Base-by-base conservation (phyloP, 1,140 invertebrate species). In the Apis dorsata region DNA sequence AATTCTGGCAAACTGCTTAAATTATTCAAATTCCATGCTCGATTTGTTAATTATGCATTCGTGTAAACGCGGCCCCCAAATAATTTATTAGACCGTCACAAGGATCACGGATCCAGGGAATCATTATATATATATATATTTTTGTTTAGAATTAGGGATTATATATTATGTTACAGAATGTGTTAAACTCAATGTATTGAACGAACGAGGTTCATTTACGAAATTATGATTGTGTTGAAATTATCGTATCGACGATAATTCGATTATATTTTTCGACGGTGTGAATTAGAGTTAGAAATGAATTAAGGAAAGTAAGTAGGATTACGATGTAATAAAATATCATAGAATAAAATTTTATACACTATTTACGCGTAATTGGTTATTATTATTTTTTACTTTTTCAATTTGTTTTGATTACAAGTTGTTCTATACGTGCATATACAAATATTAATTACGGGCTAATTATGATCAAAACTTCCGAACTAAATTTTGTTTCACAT, bases 41-140 rank as follows among this genome's bases (percentile, higher is more conserved):
- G 34, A 83, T 79, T 79, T 78, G 81, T 83, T 83, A 78, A 78
- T 75, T 69, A 77, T 69, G 80, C 55, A 82, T 68, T 76, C 63
- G 63, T 69, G 73, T 76, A 82, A 82, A 69, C 80, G 65, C 5
- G 10, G 21, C 15, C 21, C 17, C 13, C 19, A 57, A 44, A 77
- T 77, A 69, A 75, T 82, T 82, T 70, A 77, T 82, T 77, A 60
- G 65, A 77, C 49, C 49, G 63, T 34, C 62, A 19, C 49, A 0
- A 24, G 49, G 28, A 44, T 19, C 10, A 24, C 13, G 24, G 7
- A 8, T 12, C 9, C 15, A 2, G n/a, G 49, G 57, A 59, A 59
- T 34, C 53, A 73, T 74, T 74, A 74, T 44, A 7, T 24, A 24
- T 24, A 24, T 24, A 24, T 24, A 24, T 24, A 24, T 24, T 24